Evolutionary conservation across 2,797 vertebrate species (phyloP).

Genomic region (Tachyglossus aculeatus): DNA sequence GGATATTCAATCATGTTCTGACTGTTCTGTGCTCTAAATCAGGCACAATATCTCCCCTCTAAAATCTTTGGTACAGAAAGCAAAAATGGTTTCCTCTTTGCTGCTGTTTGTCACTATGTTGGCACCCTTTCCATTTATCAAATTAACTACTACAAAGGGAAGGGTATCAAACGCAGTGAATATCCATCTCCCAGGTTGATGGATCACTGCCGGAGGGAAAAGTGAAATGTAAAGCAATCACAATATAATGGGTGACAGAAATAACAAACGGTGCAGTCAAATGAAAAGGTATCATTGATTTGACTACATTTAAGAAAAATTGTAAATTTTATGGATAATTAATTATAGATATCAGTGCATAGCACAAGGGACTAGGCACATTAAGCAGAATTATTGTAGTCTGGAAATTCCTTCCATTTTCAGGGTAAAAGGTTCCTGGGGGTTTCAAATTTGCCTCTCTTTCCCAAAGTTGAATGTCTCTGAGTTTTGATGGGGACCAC

Average conservation of each 20-base stretch:
- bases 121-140: constrained; percentile 13
- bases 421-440: not conserved
- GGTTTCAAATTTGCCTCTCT: constrained; percentile 8
- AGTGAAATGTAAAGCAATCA: constrained; percentile 9
- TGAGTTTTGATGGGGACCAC: too few species aligned
- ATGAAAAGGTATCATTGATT: not conserved
- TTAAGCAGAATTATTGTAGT: not conserved
- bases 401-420: too few species aligned
- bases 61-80: not conserved
- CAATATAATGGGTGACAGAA: not conserved
- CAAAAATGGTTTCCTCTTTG: constrained; percentile 2
- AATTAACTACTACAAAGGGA: not conserved
- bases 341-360: constrained; percentile 1
- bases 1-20: constrained; percentile 1
- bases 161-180: not conserved
- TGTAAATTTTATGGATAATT: not conserved
- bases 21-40: constrained; percentile 9
- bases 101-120: not conserved
- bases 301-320: not conserved
- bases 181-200: not conserved
- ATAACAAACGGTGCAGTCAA: not conserved
- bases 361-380: not conserved
- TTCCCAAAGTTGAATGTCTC: too few species aligned
- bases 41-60: not conserved
- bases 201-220: constrained; percentile 6